Conservation (phyloP, 2,113 vertebrate species). For the Perca flavescens region DNA sequence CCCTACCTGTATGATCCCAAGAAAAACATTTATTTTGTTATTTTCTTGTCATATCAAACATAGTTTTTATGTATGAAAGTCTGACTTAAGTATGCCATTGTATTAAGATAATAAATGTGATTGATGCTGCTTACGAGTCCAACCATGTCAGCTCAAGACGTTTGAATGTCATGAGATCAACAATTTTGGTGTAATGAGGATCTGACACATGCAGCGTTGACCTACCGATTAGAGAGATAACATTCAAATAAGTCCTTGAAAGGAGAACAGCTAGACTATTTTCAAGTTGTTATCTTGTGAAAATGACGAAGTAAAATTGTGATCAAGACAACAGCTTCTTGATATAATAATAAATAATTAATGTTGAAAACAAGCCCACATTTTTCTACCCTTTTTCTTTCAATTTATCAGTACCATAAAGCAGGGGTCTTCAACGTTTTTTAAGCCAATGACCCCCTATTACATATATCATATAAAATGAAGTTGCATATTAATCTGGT, state of each 20-base stretch:
- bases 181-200: background rate
- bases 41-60: background rate
- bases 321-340: slow-evolving; percentile 2
- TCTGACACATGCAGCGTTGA: background rate
- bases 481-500: too few relatives aligned
- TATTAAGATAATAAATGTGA: background rate
- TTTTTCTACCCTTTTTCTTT: background rate
- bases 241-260: background rate
- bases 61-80: background rate
- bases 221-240: background rate
- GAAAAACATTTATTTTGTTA: background rate
- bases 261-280: background rate
- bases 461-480: too few relatives aligned
- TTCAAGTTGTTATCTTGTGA: background rate
- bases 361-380: background rate
- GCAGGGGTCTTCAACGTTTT: background rate
- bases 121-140: too few relatives aligned
- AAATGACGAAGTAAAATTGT: background rate
- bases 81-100: background rate
- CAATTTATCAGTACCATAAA: background rate
- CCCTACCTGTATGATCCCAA: background rate
- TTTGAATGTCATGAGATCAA: background rate
- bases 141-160: background rate
- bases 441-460: too few relatives aligned
- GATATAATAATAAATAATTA: background rate